phyloP scores from a whole-genome alignment of 2,888 invertebrate species.

The Caenorhabditis uteleia region DNA sequence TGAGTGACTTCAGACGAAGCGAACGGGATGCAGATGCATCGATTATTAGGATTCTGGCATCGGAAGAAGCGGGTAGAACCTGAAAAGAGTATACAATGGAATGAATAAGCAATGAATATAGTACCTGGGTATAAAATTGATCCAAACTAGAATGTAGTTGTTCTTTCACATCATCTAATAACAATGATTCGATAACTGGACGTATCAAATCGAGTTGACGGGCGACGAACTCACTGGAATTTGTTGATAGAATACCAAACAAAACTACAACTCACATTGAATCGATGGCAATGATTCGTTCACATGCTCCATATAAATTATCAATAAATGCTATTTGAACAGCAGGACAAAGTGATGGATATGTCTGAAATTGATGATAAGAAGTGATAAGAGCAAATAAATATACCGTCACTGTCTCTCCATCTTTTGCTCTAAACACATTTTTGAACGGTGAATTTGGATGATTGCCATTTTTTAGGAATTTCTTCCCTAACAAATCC shows the following conservation, averaged over 20 bases:
- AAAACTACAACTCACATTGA: constrained; percentile 75
- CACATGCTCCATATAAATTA: constrained; percentile 82
- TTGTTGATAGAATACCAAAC: not conserved
- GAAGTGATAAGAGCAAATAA: not conserved
- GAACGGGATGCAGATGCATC: constrained; percentile 52
- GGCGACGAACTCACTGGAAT: constrained; percentile 79
- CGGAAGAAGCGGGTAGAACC: constrained; percentile 35
- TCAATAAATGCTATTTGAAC: constrained; percentile 73
- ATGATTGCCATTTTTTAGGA: not conserved
- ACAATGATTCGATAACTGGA: constrained; percentile 83
- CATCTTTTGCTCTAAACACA: constrained; percentile 10
- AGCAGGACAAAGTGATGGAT: constrained; percentile 39
- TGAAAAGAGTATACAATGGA: constrained; percentile 4
- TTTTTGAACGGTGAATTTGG: constrained; percentile 10
- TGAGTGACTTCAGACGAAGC: constrained; percentile 71
- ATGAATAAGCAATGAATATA: not conserved
- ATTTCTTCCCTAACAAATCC: constrained; percentile 18
- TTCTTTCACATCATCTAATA: constrained; percentile 69
- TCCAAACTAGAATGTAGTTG: constrained; percentile 26
- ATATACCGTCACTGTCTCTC: not conserved
- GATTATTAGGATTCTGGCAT: constrained; percentile 32
- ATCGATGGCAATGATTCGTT: constrained; percentile 89
- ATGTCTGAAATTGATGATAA: not conserved
- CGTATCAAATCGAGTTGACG: constrained; percentile 85
- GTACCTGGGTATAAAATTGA: constrained; percentile 55